Base-by-base conservation (phyloP, 1,140 invertebrate species). In the Drosophila subpulchrella region DNA sequence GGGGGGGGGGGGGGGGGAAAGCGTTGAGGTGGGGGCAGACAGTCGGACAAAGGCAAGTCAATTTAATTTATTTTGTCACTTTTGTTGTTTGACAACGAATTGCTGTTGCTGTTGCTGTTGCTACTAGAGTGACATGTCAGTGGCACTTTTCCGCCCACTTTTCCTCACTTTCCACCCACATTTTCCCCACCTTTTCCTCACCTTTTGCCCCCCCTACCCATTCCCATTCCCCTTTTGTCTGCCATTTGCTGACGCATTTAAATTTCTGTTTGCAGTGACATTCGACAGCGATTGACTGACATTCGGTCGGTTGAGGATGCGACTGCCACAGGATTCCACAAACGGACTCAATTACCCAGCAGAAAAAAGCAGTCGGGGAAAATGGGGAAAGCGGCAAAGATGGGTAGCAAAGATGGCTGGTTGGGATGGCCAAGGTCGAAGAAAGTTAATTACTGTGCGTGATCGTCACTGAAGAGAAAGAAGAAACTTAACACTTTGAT, bases 51-150 rank as follows among this genome's bases (percentile, higher is more conserved):
- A 66, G 70, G 68, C 57, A 75, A 86, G 83, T 86, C 83, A 86
- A 86, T 86, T 86, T 86, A 88, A 86, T 86, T 86, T 86, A 86
- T 86, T 86, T 86, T 86, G 83, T 76, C 82, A 88, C 84, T 88
- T 85, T 76, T 86, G 82, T 81, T 85, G 78, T 78, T 85, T 78
- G 81, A 36, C 75, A 83, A 34, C 80, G 74, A 78, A 76, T 77
- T 76, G 61, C 70, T 72, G 65, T 44, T 80, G 66, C 54, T 57
- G 38, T 54, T 54, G 51, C 42, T 60, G 39, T 46, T 48, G 51
- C 50, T 42, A 50, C 32, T 72, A 51, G 62, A 56, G 38, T 59
- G 70, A 75, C 61, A 75, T 71, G 71, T 38, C 44, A 73, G 54
- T 63, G 79, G 17, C 36, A 42, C 20, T 57, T 39, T 34, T 8